Evolutionary conservation across 2,888 invertebrate genomes (phyloP).

Genomic region (Melinaea marsaeus): DNA sequence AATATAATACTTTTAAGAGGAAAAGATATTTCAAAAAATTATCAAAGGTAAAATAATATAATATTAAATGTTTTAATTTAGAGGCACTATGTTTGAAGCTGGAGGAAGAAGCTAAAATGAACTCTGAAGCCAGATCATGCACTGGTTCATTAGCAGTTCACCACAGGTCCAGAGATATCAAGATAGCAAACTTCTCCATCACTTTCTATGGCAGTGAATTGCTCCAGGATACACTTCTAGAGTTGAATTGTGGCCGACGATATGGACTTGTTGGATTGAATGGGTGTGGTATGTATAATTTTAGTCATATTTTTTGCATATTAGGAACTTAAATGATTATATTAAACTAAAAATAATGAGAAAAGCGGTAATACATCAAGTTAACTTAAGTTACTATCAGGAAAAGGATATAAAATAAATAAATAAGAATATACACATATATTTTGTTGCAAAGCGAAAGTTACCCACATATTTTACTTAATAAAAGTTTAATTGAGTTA

Average conservation of each 20-base stretch:
- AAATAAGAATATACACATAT: too few species aligned
- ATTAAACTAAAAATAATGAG: too few species aligned
- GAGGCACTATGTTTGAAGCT: slow-evolving; percentile 91
- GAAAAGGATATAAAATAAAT: too few species aligned
- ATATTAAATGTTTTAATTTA: slow-evolving; percentile 49
- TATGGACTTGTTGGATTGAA: slow-evolving; percentile 99
- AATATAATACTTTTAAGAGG: too few species aligned
- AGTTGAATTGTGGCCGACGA: slow-evolving; percentile 97
- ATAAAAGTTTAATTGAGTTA: too few species aligned
- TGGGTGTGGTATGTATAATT: slow-evolving; percentile 88
- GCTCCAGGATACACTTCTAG: slow-evolving; percentile 95
- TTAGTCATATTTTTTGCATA: slow-evolving; percentile 19
- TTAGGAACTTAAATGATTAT: not conserved
- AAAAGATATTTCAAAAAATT: too few species aligned
- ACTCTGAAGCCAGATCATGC: slow-evolving; percentile 94
- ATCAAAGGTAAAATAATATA: too few species aligned
- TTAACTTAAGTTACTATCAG: too few species aligned
- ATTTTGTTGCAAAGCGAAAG: too few species aligned
- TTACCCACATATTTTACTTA: too few species aligned
- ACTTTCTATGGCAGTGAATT: slow-evolving; percentile 99
- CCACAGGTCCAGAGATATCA: slow-evolving; percentile 96
- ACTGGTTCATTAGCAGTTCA: slow-evolving; percentile 97
- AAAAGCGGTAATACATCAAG: too few species aligned
- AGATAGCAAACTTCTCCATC: slow-evolving; percentile 96
- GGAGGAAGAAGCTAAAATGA: slow-evolving; percentile 93